A percentile compares a stretch with the other conserved stretches of the same genome.
These are phyloP conservation scores for Bombus sibiricus DNA, from an alignment of 1,140 invertebrate species.

Conservation along the genomic window DNA sequence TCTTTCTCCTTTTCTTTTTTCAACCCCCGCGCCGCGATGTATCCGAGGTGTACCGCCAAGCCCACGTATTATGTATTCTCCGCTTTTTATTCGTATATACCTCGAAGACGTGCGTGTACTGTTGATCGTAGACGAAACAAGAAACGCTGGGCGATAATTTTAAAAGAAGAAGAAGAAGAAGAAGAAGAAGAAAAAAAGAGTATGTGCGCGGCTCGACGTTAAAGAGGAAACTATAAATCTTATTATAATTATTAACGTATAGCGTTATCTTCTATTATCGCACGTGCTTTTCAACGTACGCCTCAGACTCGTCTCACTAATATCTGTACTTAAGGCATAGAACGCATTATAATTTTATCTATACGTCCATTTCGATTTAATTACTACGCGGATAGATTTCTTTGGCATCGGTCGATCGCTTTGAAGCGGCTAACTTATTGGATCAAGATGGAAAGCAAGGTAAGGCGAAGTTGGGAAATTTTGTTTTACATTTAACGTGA, in stretches of 20 bases:
- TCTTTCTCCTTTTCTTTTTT: conserved; percentile 45
- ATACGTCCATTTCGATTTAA: too few species aligned
- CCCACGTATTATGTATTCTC: conserved; percentile 64
- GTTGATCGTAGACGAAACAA: conserved; percentile 15
- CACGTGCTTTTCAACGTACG: not conserved
- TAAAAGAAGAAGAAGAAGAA: not conserved
- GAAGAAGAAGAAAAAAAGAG: not conserved
- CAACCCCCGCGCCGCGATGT: conserved; percentile 36
- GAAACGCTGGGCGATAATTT: not conserved
- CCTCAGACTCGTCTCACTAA: not conserved
- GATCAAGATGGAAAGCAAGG: too few species aligned
- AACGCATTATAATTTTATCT: not conserved
- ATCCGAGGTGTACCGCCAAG: conserved; percentile 52
- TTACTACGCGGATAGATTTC: too few species aligned
- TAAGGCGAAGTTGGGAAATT: too few species aligned
- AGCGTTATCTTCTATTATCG: conserved; percentile 4
- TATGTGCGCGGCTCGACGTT: not conserved
- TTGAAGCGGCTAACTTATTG: too few species aligned
- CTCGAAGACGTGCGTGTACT: not conserved
- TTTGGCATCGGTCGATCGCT: too few species aligned
- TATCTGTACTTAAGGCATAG: not conserved
- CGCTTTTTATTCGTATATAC: conserved; percentile 52
- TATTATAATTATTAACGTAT: too few species aligned
- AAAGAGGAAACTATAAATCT: not conserved
- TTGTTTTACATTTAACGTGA: too few species aligned